These are phyloP conservation scores for Baccha elongata DNA, from an alignment of 2,888 invertebrate species.

Conservation along the genomic window DNA sequence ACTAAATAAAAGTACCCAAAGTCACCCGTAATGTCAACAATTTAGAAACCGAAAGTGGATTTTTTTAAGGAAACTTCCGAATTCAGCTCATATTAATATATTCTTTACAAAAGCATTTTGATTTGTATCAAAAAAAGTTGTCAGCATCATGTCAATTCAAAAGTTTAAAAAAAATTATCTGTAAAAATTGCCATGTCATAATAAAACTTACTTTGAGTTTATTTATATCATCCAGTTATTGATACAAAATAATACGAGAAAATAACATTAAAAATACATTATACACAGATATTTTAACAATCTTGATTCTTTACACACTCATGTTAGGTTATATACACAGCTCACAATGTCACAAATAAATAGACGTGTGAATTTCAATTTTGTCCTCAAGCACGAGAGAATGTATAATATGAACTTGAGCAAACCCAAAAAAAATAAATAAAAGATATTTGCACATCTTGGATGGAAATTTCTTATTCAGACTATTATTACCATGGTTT, in stretches of 20 bases:
- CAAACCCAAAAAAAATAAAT: slow-evolving; percentile 5
- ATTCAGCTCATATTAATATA: too few species aligned
- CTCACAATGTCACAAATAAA: not conserved
- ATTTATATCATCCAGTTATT: slow-evolving; percentile 18
- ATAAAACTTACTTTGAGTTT: too few species aligned
- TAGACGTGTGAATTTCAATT: slow-evolving; percentile 10
- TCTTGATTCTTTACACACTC: slow-evolving; percentile 19
- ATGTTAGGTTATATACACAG: not conserved
- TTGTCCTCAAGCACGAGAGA: not conserved
- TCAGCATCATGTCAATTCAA: too few species aligned
- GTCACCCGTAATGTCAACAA: too few species aligned
- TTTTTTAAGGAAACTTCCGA: too few species aligned
- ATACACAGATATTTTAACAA: slow-evolving; percentile 51
- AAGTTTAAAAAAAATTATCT: too few species aligned
- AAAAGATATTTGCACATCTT: slow-evolving; percentile 8
- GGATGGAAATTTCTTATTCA: not conserved
- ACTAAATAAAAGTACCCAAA: too few species aligned
- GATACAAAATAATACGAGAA: slow-evolving; percentile 21
- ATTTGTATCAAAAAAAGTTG: too few species aligned
- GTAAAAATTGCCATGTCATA: too few species aligned
- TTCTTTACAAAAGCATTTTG: too few species aligned
- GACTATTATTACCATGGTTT: not conserved
- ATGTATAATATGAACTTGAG: not conserved
- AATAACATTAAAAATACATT: slow-evolving; percentile 68
- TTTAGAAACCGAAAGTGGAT: too few species aligned